Base-by-base conservation (phyloP, 2,888 invertebrate species). In the Griposia aprilina region DNA sequence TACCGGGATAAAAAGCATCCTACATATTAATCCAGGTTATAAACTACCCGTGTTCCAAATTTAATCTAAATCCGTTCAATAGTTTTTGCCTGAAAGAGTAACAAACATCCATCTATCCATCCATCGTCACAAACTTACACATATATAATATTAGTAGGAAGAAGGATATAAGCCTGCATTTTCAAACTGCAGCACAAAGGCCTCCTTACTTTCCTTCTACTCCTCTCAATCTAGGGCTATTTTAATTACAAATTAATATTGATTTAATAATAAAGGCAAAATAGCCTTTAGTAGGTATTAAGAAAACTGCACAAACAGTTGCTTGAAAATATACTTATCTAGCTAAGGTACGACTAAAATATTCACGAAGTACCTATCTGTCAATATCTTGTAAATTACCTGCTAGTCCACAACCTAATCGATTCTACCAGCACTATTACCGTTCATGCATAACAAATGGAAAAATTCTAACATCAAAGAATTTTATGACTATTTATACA, bases 371-470 rank as follows among this genome's bases (percentile, higher is more conserved):
- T 82, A 36, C 30, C 30, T 2, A 36, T 30, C 30, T 68, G 62
- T 78, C 26, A 78, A 45, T 63, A 83, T 55, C 59, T 55, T 26
- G 17, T 79, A 41, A 79, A 50, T 17, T 45, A 66, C 36, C 30
- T 7, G 48, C 20, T 2, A 36, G 20, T 50, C 13, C 20, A 52
- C 52, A 30, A 50, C 0, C 7, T 60, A 76, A 85, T 81, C 88
- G 82, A 87, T 85, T 62, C 41, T 48, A n/a, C 36, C 6, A 81
- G 52, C 55, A 50, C 70, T 59, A 60, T 70, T 65, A n/a, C 65
- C 8, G 41, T 68, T 45, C 65, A 71, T 77, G 74, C 78, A 87
- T 89, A 68, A 88, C 76, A 80, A 73, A 88, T 80, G 45, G 11
- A 55, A 36, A 66, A 82, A 79, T 70, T 72, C 30, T 65, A 63